A percentile compares a stretch with the other conserved stretches of the same genome.
These are phyloP conservation scores for Noctua janthe DNA, from an alignment of 2,888 invertebrate species.

Conservation along the genomic window DNA sequence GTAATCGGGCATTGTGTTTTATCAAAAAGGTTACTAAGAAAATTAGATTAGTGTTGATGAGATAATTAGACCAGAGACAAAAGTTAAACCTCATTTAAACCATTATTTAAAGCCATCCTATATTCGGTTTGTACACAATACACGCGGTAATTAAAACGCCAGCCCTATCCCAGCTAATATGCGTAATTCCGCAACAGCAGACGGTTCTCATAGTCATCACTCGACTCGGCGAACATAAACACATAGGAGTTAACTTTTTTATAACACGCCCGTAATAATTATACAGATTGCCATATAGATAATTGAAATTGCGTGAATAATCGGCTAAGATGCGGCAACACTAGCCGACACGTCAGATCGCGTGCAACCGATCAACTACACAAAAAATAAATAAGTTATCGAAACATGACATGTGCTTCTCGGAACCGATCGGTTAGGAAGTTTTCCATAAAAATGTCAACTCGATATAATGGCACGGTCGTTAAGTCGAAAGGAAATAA, in stretches of 20 bases:
- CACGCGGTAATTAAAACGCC: constrained; percentile 24
- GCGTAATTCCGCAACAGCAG: constrained; percentile 50
- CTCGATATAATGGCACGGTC: constrained; percentile 54
- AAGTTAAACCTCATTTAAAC: neutral
- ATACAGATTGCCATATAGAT: constrained; percentile 79
- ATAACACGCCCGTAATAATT: constrained; percentile 75
- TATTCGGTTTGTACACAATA: constrained; percentile 1
- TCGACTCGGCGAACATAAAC: constrained; percentile 52
- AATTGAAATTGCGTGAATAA: constrained; percentile 85
- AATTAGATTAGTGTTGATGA: neutral
- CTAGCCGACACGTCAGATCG: constrained; percentile 82
- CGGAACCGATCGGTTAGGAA: constrained; percentile 68
- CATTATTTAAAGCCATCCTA: neutral
- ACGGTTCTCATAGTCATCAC: constrained; percentile 46
- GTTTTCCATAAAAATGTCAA: constrained; percentile 63
- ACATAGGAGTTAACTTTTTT: constrained; percentile 68
- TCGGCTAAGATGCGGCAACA: constrained; percentile 76
- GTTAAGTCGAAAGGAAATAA: constrained; percentile 50
- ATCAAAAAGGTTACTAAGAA: neutral
- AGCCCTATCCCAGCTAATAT: constrained; percentile 35
- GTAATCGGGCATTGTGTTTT: neutral
- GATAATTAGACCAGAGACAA: neutral
- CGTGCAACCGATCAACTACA: constrained; percentile 73
- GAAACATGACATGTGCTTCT: constrained; percentile 76
- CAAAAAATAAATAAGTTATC: constrained; percentile 73